A percentile compares a stretch with the other conserved stretches of the same genome.
Evolutionary conservation across 2,113 vertebrate genomes (phyloP).

Genomic region (Notarius lentiginosus): DNA sequence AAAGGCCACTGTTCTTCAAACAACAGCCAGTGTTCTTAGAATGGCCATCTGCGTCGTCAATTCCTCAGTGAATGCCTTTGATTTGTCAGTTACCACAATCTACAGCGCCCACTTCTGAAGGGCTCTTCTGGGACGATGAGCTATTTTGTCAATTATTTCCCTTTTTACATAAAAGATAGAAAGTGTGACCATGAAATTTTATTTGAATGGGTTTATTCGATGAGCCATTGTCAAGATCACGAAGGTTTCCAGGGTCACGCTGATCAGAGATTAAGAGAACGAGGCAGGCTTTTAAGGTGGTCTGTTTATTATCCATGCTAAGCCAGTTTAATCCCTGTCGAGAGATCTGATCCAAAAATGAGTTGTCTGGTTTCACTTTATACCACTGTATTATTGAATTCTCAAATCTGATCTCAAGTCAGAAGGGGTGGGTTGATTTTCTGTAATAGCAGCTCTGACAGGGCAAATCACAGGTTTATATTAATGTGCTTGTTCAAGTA

Average conservation of each 20-base stretch:
- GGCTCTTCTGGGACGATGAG: neutral
- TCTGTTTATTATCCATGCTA: neutral
- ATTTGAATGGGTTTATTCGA: conserved; percentile 30
- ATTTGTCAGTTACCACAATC: conserved; percentile 33
- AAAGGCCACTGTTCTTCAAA: conserved; percentile 38
- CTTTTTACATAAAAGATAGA: conserved; percentile 36
- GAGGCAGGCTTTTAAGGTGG: conserved; percentile 26
- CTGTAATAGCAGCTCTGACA: neutral
- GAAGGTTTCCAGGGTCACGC: conserved; percentile 3
- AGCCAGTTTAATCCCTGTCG: neutral
- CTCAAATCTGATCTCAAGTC: neutral
- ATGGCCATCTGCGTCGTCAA: conserved; percentile 7
- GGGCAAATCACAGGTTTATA: too few species aligned
- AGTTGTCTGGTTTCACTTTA: neutral
- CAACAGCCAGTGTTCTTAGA: conserved; percentile 31
- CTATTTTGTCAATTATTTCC: conserved; percentile 28
- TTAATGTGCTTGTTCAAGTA: neutral
- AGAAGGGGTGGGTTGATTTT: neutral
- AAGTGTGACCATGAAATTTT: conserved; percentile 23
- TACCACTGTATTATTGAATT: neutral
- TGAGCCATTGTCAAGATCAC: conserved; percentile 16
- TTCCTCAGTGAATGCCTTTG: conserved; percentile 34
- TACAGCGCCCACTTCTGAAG: conserved; percentile 22
- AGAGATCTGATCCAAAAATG: neutral
- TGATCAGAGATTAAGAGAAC: conserved; percentile 42